Evolutionary conservation across 2,113 vertebrate species (phyloP).

Genomic region (Loxodonta africana): DNA sequence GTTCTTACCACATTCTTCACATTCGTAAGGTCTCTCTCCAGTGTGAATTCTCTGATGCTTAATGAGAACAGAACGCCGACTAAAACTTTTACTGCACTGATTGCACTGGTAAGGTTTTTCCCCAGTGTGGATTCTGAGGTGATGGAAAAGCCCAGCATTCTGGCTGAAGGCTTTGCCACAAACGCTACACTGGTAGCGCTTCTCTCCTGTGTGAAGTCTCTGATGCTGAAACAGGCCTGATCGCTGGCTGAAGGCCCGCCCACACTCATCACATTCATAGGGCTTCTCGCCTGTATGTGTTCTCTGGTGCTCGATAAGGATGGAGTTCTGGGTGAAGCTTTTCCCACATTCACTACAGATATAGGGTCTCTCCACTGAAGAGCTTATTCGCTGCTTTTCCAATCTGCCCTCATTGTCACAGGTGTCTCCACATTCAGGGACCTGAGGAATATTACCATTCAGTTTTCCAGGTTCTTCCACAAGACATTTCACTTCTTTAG

Average conservation of each 20-base stretch:
- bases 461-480: background rate
- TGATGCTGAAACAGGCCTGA: conserved; percentile 83
- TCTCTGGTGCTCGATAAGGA: conserved; percentile 80
- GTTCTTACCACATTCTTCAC: conserved; percentile 81
- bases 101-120: conserved; percentile 79
- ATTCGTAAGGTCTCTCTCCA: conserved; percentile 81
- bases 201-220: conserved; percentile 90
- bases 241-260: conserved; percentile 78
- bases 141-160: conserved; percentile 62
- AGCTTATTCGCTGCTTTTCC: conserved; percentile 10
- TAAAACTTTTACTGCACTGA: conserved; percentile 82
- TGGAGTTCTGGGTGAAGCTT: conserved; percentile 83
- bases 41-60: conserved; percentile 83
- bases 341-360: conserved; percentile 80
- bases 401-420: background rate
- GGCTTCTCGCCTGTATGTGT: conserved; percentile 81
- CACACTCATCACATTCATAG: conserved; percentile 75
- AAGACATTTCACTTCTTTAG: conserved; percentile 25
- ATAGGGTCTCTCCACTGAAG: conserved; percentile 57
- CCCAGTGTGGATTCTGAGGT: conserved; percentile 67
- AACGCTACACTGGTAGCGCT: conserved; percentile 86
- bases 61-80: conserved; percentile 77
- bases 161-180: conserved; percentile 80
- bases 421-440: background rate
- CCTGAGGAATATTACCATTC: background rate